Evolutionary conservation across 92 coral and sea anemone genomes (phyloP), one percentile per base, ranked within the genome.

Genomic region (Heliopora coerulea): DNA sequence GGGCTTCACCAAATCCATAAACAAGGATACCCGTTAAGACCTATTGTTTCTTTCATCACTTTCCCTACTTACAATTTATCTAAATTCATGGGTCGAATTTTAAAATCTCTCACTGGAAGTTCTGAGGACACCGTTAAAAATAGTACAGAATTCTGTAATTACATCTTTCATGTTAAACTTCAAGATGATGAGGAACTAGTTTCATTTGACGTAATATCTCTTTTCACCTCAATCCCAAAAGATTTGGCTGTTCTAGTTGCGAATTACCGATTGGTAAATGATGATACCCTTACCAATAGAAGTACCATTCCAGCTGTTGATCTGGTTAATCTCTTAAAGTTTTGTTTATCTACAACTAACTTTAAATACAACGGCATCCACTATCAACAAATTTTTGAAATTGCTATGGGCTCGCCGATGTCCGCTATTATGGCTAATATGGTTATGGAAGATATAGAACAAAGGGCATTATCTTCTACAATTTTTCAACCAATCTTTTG

Each of bases 191-290:
- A 83, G 69, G 56, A 61, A 3, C 76, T 77, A 75, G 87, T 83
- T 1, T 75, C 79, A 0, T 83, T 78, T 52, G 86, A 76, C 21
- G 86, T 82, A 0, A 62, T 82, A 20, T 58, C 86, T 10, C 27
- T 76, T n/a, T 83, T 83, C 30, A 75, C 81, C 5, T 74, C 85
- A 9, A 81, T 81, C 17, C 80, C 80, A 0, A 65, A 73, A 8
- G 31, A 81, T 1, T 29, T 50, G 21, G 77, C 79, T 9, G 12
- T 64, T 33, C 28, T 33, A 27, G 32, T 64, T 0, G 62, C 73
- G 3, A 28, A 78, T 31, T n/a, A 50, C 56, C 32, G 52, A 37
- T 70, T 59, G 6, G 12, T 34, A 31, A 0, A 40, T 18, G 50
- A 64, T 39, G 28, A 20, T n/a, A n/a, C n/a, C n/a, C n/a, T n/a